Conservation (phyloP, 1,140 invertebrate genomes). For the Zeugodacus cucurbitae region DNA sequence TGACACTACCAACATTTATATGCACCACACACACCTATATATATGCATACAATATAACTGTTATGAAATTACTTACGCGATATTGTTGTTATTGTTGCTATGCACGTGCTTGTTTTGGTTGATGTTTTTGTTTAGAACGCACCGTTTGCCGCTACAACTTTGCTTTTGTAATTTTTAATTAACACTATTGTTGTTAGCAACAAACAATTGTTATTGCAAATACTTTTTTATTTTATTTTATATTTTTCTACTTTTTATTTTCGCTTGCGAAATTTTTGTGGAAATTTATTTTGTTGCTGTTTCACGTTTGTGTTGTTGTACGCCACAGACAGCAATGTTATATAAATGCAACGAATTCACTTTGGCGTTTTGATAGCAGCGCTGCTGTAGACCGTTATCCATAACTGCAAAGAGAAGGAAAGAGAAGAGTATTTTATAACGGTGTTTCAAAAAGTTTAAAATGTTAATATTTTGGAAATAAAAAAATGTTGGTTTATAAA, state of each 20-base stretch:
- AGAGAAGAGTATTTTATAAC: not conserved
- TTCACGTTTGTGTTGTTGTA: not conserved
- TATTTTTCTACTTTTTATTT: not conserved
- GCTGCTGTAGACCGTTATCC: not conserved
- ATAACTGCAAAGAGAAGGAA: not conserved
- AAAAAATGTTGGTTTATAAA: not conserved
- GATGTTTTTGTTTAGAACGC: not conserved
- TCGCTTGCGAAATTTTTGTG: not conserved
- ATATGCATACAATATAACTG: not conserved
- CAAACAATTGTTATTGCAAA: not conserved
- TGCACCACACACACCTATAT: not conserved
- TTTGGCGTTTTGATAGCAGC: not conserved
- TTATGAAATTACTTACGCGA: conserved; percentile 28
- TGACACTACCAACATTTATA: not conserved
- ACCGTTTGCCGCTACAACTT: not conserved
- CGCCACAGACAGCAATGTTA: not conserved
- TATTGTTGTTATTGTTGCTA: conserved; percentile 27
- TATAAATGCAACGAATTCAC: not conserved
- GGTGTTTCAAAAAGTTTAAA: not conserved
- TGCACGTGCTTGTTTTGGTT: conserved; percentile 31
- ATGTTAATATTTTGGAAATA: not conserved
- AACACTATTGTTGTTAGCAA: not conserved
- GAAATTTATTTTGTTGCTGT: not conserved
- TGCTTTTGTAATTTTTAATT: not conserved
- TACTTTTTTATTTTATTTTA: not conserved